phyloP scores from a whole-genome alignment of 2,797 vertebrate genomes.

The Gadopsis bispinosus region DNA sequence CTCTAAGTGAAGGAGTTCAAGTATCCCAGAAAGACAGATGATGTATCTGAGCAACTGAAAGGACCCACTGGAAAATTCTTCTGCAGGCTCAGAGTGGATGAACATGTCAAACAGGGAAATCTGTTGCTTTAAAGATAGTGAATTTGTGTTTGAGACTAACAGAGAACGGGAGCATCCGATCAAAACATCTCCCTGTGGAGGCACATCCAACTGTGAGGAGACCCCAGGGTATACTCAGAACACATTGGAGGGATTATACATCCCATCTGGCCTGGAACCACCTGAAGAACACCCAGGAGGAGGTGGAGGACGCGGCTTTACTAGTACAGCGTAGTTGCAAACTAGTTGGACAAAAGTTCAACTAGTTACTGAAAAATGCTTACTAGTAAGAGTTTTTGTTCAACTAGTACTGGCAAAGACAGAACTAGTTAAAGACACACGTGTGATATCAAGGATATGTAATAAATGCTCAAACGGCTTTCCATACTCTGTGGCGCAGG shows the following conservation, averaged over 20 bases:
- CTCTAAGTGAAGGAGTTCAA: neutral
- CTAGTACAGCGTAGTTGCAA: no score
- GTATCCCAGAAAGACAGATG: neutral
- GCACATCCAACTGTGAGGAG: constrained; percentile 1
- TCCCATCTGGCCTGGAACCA: constrained; percentile 27
- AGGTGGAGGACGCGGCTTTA: constrained; percentile 6
- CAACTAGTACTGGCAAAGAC: no score
- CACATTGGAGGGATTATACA: constrained; percentile 29
- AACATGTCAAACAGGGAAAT: neutral
- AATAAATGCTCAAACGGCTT: no score
- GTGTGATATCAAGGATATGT: no score
- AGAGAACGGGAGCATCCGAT: neutral
- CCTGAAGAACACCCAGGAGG: constrained; percentile 1
- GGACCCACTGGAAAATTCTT: neutral
- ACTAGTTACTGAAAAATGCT: no score
- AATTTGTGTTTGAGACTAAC: neutral
- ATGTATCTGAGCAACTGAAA: constrained; percentile 1
- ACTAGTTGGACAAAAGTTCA: no score
- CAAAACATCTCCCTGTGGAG: constrained; percentile 6
- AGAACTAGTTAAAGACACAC: no score
- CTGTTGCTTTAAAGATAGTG: neutral
- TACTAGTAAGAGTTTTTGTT: no score
- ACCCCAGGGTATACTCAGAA: constrained; percentile 8
- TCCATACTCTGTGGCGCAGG: neutral
- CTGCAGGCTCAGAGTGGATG: neutral